Evolutionary conservation across 2,888 invertebrate genomes (phyloP).

Genomic region (Oscheius sp.): DNA sequence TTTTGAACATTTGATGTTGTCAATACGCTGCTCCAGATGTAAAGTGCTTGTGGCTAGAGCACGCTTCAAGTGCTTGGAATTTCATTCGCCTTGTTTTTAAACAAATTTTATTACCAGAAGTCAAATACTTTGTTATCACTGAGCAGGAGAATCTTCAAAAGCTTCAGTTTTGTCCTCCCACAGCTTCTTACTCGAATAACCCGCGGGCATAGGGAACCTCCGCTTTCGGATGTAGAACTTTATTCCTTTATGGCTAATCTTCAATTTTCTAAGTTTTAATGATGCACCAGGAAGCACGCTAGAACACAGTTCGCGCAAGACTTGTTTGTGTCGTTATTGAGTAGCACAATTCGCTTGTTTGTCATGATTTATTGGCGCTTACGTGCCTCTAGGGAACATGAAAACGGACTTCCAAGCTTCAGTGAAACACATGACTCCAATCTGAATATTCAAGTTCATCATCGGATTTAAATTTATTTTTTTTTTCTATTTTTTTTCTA

Average conservation of each 20-base stretch:
- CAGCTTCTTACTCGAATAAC: too few species aligned
- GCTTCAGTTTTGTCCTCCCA: background rate
- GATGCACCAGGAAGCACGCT: background rate
- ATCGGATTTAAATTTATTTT: too few species aligned
- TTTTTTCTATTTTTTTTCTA: background rate
- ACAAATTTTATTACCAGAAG: too few species aligned
- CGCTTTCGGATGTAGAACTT: background rate
- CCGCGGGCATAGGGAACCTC: too few species aligned
- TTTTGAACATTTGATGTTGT: too few species aligned
- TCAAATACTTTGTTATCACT: too few species aligned
- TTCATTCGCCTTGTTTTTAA: too few species aligned
- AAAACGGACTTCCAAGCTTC: constrained; percentile 24
- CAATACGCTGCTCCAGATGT: too few species aligned
- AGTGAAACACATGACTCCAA: constrained; percentile 26
- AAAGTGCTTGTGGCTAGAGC: too few species aligned
- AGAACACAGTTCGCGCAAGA: background rate
- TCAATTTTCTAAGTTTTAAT: too few species aligned
- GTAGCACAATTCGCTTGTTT: constrained; percentile 13
- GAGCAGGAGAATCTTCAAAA: background rate
- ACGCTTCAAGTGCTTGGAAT: too few species aligned
- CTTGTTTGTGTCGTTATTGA: constrained; percentile 21
- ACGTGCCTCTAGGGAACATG: constrained; percentile 28
- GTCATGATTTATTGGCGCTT: constrained; percentile 28
- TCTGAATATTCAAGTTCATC: background rate
- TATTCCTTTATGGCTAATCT: too few species aligned